These are phyloP conservation scores for Ceratothoa steindachneri DNA, from an alignment of 2,888 invertebrate genomes.

Conservation along the genomic window DNA sequence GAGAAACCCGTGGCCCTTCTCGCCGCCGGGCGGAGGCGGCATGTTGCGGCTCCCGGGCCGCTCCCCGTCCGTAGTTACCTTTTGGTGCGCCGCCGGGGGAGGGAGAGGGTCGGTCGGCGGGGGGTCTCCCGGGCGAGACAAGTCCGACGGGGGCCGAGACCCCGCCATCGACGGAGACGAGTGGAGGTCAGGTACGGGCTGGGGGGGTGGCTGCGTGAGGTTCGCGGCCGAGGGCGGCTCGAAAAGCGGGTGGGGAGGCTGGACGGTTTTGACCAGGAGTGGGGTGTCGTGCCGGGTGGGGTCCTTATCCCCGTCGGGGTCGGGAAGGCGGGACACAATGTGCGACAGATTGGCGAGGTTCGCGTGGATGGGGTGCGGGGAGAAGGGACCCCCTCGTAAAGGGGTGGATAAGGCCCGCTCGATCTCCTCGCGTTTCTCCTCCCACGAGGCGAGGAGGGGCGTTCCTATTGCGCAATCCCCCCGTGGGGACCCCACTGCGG, in stretches of 20 bases:
- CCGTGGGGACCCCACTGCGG: neutral
- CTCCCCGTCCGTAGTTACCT: conserved; percentile 26
- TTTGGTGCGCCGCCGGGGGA: conserved; percentile 45
- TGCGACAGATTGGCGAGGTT: conserved; percentile 44
- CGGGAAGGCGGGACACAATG: conserved; percentile 45
- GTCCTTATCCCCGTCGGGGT: conserved; percentile 36
- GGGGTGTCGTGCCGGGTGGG: neutral
- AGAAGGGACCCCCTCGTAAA: conserved; percentile 6
- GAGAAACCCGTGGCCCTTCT: conserved; percentile 37
- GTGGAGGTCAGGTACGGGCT: conserved; percentile 8
- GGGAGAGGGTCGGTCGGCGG: conserved; percentile 6
- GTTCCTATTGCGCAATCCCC: neutral
- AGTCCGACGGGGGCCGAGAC: conserved; percentile 2
- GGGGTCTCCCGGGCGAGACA: neutral
- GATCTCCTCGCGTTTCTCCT: conserved; percentile 10
- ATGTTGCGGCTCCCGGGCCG: conserved; percentile 40
- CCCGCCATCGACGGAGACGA: neutral
- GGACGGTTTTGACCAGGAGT: conserved; percentile 8
- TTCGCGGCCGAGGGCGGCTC: conserved; percentile 2
- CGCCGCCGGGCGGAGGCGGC: conserved; percentile 40
- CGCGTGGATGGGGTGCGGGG: conserved; percentile 36
- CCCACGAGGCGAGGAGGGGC: neutral
- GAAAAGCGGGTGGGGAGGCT: neutral
- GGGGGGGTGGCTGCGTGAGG: conserved; percentile 6
- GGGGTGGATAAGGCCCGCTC: neutral